Percentiles rank a stretch among this genome's conserved stretches.
Conservation (phyloP, 2,797 vertebrate genomes). For the Sorex maritimensis region DNA sequence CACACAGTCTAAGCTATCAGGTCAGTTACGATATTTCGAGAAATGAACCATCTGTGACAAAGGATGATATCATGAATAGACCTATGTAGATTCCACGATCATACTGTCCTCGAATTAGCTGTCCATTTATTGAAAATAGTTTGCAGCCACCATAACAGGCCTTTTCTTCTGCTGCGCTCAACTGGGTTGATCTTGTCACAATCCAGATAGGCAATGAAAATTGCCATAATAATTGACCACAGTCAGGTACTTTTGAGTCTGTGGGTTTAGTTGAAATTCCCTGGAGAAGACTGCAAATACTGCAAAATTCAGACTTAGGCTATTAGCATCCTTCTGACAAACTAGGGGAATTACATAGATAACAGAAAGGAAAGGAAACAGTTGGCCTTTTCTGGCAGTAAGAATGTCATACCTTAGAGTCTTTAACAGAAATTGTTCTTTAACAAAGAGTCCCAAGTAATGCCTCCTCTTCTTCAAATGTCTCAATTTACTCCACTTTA, state of each 20-base stretch:
- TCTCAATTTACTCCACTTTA: not conserved
- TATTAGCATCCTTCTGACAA: not conserved
- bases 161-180: constrained; percentile 10
- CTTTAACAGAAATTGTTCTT: not conserved
- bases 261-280: not conserved
- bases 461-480: not conserved
- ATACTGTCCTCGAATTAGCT: constrained; percentile 5
- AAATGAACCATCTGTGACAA: not conserved
- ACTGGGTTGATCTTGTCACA: not conserved
- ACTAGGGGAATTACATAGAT: not conserved
- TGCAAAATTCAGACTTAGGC: not conserved
- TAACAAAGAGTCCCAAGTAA: not conserved
- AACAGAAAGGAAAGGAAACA: not conserved
- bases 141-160: not conserved
- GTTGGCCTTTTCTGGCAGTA: not conserved
- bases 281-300: not conserved
- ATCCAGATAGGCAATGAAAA: not conserved
- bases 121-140: not conserved
- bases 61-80: not conserved
- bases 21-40: constrained; percentile 6
- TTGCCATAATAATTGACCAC: not conserved
- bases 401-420: not conserved
- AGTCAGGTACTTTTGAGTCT: not conserved
- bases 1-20: not conserved
- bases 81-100: not conserved